Evolutionary conservation across 2,113 vertebrate species (phyloP).

Genomic region (Chamaea fasciata): DNA sequence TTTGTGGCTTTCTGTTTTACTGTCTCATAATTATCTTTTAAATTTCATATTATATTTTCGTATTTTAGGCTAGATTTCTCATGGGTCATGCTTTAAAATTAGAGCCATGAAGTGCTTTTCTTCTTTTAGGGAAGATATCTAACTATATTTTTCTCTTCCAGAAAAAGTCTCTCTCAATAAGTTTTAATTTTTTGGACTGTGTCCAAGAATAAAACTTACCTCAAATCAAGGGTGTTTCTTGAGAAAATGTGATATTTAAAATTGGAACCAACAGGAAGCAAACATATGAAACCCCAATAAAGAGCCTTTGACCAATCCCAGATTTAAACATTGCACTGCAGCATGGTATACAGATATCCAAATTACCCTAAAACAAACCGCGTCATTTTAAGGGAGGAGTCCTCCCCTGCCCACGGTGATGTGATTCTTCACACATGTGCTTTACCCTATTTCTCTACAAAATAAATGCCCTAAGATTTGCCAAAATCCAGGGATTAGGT

Average conservation of each 20-base stretch:
- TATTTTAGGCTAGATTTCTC: slow-evolving; percentile 12
- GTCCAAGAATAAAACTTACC: neutral
- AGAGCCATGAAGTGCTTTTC: neutral
- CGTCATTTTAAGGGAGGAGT: neutral
- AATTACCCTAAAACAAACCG: neutral
- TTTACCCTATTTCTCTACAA: neutral
- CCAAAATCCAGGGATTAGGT: neutral
- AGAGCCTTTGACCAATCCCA: neutral
- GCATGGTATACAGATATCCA: neutral
- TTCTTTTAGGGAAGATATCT: neutral
- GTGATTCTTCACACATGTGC: neutral
- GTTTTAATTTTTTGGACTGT: neutral
- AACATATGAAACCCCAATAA: neutral
- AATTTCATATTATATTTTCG: neutral
- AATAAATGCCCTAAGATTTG: neutral
- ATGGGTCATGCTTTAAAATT: neutral
- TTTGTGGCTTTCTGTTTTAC: neutral
- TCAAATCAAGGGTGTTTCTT: neutral
- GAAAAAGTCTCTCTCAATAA: neutral
- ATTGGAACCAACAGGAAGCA: neutral
- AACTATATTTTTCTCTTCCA: neutral
- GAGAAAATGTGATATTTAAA: neutral
- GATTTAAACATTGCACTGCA: neutral
- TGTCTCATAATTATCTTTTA: slow-evolving; percentile 18
- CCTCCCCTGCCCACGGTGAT: rapidly evolving